phyloP scores from a whole-genome alignment of 2,888 invertebrate genomes.

The Sinodicranocentrus sp. region DNA sequence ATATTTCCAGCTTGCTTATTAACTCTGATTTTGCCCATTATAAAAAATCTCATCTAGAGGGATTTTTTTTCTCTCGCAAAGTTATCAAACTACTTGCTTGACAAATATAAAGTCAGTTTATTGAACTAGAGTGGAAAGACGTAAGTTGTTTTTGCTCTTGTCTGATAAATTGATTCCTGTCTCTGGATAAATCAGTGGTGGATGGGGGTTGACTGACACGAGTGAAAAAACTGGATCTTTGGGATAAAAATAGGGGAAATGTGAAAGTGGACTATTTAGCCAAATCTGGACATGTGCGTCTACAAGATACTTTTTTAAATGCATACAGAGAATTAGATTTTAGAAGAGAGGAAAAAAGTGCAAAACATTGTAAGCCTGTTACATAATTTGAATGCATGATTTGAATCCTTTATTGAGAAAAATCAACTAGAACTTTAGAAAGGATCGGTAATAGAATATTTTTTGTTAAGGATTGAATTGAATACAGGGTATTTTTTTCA shows the following conservation, averaged over 20 bases:
- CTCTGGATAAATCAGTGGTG: background rate
- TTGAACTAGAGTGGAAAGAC: slow-evolving; percentile 31
- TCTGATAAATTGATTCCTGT: slow-evolving; percentile 44
- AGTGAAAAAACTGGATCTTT: slow-evolving; percentile 38
- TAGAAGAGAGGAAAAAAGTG: background rate
- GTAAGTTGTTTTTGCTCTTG: background rate
- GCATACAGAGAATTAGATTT: background rate
- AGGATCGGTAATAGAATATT: background rate
- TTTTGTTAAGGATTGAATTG: background rate
- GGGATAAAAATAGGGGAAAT: slow-evolving; percentile 19
- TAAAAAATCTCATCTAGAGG: too few species aligned
- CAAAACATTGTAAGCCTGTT: too few species aligned
- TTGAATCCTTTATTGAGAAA: background rate
- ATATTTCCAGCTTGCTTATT: too few species aligned
- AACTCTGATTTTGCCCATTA: too few species aligned
- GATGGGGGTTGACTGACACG: background rate
- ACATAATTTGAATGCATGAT: background rate
- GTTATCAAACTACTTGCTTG: slow-evolving; percentile 28
- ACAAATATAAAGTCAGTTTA: too few species aligned
- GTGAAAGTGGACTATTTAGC: slow-evolving; percentile 6
- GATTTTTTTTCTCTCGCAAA: too few species aligned
- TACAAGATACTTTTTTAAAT: background rate
- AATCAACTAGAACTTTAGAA: too few species aligned
- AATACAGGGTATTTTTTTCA: too few species aligned
- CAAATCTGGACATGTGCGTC: background rate